Conservation (phyloP, 2,797 vertebrate species). For the Chanos chanos region DNA sequence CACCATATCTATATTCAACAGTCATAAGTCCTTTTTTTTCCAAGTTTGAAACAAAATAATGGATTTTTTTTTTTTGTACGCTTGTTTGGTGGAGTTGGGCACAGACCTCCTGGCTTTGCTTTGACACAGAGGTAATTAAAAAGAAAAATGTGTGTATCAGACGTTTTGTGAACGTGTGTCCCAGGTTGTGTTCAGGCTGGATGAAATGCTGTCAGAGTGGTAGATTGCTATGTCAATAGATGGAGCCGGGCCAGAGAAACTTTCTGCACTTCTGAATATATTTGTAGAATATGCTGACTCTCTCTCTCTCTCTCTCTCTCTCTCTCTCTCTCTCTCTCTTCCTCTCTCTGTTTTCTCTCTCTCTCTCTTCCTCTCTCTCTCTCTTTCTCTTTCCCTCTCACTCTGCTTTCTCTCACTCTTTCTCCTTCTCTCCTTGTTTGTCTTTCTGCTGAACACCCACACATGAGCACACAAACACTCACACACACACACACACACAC, state of each 20-base stretch:
- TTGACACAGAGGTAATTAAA: constrained; percentile 46
- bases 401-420: not conserved
- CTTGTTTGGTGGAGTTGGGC: constrained; percentile 35
- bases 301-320: constrained; percentile 15
- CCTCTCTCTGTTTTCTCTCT: not conserved
- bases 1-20: constrained; percentile 18
- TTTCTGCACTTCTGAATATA: constrained; percentile 49
- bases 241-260: constrained; percentile 36
- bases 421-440: not conserved
- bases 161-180: constrained; percentile 43
- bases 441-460: not conserved
- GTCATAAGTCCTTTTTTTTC: constrained; percentile 33
- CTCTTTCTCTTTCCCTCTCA: not conserved
- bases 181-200: constrained; percentile 46
- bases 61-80: constrained; percentile 28
- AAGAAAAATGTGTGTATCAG: constrained; percentile 48
- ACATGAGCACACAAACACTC: not conserved
- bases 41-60: constrained; percentile 37
- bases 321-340: constrained; percentile 14
- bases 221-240: constrained; percentile 45
- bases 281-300: constrained; percentile 43
- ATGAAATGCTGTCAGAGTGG: constrained; percentile 37
- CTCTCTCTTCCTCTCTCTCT: not conserved
- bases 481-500: not conserved
- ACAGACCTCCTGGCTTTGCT: constrained; percentile 39